A percentile compares a stretch with the other conserved stretches of the same genome.
These are phyloP conservation scores for Popillia japonica DNA, from an alignment of 1,140 invertebrate species.

Conservation along the genomic window DNA sequence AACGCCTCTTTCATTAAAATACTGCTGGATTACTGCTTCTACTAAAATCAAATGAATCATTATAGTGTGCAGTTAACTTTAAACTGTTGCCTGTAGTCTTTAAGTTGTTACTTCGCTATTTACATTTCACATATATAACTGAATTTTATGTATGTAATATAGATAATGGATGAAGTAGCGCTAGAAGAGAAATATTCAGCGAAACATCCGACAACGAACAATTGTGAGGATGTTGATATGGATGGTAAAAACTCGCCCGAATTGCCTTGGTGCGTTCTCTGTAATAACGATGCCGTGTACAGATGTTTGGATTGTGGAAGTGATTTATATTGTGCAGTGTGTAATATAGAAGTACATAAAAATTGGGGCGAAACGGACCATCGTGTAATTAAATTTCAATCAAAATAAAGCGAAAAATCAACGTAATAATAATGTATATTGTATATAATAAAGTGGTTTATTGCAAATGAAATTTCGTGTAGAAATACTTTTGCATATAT, in stretches of 20 bases:
- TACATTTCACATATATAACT: no score
- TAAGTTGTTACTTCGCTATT: no score
- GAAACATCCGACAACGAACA: constrained; percentile 33
- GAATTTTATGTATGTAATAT: no score
- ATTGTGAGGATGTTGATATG: constrained; percentile 46
- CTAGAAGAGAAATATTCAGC: constrained; percentile 53
- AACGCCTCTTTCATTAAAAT: no score
- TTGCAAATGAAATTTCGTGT: background rate
- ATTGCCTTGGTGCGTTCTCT: constrained; percentile 79
- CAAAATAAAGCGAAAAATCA: constrained; percentile 32
- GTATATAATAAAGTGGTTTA: background rate
- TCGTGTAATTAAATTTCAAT: constrained; percentile 52
- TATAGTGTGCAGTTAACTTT: no score
- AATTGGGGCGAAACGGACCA: constrained; percentile 58
- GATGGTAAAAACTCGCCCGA: constrained; percentile 59
- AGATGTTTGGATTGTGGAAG: constrained; percentile 74
- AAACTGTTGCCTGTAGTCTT: no score
- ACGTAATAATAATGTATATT: background rate
- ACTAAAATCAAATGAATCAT: no score
- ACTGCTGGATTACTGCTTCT: no score
- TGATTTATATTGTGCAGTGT: constrained; percentile 75
- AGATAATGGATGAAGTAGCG: constrained; percentile 59
- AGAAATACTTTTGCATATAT: constrained; percentile 10
- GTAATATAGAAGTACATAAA: constrained; percentile 67
- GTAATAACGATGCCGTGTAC: constrained; percentile 76